These are phyloP conservation scores for Rhagium mordax DNA, from an alignment of 2,888 invertebrate species.

Conservation along the genomic window DNA sequence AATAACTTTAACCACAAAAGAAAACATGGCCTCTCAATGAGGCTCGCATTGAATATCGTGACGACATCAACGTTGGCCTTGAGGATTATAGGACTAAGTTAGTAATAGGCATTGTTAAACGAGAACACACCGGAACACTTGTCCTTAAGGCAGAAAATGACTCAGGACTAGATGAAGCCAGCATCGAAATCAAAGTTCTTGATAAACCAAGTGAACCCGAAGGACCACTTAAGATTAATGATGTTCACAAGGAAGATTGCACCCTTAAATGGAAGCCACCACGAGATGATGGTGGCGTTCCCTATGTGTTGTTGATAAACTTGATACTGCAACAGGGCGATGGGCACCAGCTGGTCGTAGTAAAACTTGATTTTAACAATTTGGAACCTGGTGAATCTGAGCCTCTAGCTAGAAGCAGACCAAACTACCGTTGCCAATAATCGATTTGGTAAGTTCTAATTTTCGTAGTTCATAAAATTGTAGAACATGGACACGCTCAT, in stretches of 20 bases:
- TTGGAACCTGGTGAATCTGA: slow-evolving; percentile 96
- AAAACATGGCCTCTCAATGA: slow-evolving; percentile 96
- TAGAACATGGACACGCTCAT: too few relatives aligned
- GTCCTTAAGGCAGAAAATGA: slow-evolving; percentile 91
- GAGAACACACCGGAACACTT: slow-evolving; percentile 87
- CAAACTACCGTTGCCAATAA: slow-evolving; percentile 96
- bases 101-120: slow-evolving; percentile 80
- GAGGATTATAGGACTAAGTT: slow-evolving; percentile 91
- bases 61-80: slow-evolving; percentile 80
- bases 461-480: too few relatives aligned
- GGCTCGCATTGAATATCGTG: slow-evolving; percentile 80
- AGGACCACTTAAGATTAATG: slow-evolving; percentile 91
- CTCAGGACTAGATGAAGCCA: slow-evolving; percentile 90
- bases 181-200: slow-evolving; percentile 86
- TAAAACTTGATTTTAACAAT: slow-evolving; percentile 90
- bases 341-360: slow-evolving; percentile 79
- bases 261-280: slow-evolving; percentile 98
- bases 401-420: slow-evolving; percentile 90
- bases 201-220: slow-evolving; percentile 94
- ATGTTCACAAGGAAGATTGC: slow-evolving; percentile 96
- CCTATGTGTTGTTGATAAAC: slow-evolving; percentile 93
- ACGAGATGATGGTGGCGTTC: slow-evolving; percentile 93
- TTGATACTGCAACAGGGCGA: slow-evolving; percentile 84
- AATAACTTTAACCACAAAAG: slow-evolving; percentile 89
- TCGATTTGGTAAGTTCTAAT: slow-evolving; percentile 86